Conservation (phyloP, 2,113 vertebrate genomes). For the Calonectris borealis region DNA sequence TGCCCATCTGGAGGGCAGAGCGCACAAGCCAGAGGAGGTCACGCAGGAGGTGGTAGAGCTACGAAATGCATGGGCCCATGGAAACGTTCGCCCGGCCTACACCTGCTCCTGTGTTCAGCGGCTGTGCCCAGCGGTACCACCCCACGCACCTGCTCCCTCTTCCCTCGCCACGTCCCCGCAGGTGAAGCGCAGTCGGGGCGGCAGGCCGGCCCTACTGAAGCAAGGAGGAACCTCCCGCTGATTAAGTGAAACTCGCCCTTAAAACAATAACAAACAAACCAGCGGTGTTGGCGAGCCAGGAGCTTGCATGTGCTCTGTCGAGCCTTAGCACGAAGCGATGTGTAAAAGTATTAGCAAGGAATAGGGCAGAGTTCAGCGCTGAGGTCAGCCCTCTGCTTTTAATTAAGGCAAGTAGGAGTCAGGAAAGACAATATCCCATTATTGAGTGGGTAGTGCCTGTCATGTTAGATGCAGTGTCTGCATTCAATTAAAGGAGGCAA, state of each 20-base stretch:
- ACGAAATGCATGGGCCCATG: rapidly evolving
- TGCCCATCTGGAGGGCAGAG: neutral
- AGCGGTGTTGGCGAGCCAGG: rapidly evolving
- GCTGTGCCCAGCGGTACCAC: neutral
- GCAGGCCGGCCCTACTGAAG: neutral
- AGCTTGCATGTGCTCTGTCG: neutral
- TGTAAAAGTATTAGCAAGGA: neutral
- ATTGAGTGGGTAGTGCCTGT: constrained; percentile 10
- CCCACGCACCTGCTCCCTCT: neutral
- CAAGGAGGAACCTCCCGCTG: rapidly evolving
- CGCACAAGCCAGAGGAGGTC: neutral
- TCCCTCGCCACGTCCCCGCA: rapidly evolving
- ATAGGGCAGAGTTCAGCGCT: neutral
- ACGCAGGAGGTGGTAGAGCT: rapidly evolving
- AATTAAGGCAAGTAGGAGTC: neutral
- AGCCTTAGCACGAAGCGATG: neutral
- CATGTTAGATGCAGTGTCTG: neutral
- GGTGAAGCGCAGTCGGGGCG: neutral
- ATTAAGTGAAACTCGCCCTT: neutral
- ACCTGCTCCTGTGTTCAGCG: neutral
- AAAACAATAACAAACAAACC: neutral
- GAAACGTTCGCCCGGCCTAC: rapidly evolving
- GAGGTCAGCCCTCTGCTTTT: constrained; percentile 31
- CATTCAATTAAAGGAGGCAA: constrained; percentile 34
- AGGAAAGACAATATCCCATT: constrained; percentile 28